Evolutionary conservation across 23 tunicate species (phyloP).

Genomic region (Halocynthia roretzi): DNA sequence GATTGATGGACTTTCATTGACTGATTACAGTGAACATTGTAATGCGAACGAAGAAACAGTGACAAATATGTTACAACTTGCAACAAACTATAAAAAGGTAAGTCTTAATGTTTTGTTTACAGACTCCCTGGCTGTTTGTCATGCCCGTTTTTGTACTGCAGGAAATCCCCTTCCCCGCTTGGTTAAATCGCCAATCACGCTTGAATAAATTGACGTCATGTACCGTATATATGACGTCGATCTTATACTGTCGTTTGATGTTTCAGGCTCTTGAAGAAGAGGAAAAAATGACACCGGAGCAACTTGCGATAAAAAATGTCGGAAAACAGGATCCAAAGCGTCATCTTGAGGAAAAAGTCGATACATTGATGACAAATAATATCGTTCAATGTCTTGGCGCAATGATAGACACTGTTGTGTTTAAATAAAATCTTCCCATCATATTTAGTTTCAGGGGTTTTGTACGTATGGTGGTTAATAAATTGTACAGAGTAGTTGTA

Average conservation of each 20-base stretch:
- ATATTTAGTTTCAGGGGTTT: not conserved
- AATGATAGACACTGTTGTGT: slow-evolving; percentile 86
- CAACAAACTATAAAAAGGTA: slow-evolving; percentile 87
- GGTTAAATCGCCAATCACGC: no score
- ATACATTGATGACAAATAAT: slow-evolving; percentile 75
- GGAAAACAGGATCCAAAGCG: slow-evolving; percentile 98
- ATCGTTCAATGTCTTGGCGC: slow-evolving; percentile 90
- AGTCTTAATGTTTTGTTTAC: no score
- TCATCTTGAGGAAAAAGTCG: slow-evolving; percentile 94
- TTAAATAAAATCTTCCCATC: slow-evolving; percentile 39
- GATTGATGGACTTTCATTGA: slow-evolving; percentile 86
- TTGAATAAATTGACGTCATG: no score
- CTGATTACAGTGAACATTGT: slow-evolving; percentile 85
- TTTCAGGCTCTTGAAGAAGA: slow-evolving; percentile 81
- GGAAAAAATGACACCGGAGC: slow-evolving; percentile 88
- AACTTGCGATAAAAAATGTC: slow-evolving; percentile 80
- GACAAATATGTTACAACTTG: slow-evolving; percentile 70
- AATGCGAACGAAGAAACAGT: slow-evolving; percentile 71
- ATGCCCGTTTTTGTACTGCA: no score
- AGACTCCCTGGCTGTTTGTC: no score
- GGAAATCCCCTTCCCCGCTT: no score
- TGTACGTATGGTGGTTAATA: no score
- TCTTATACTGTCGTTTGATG: no score
- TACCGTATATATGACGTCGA: no score
- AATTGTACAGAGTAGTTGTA: no score